A percentile compares a stretch with the other conserved stretches of the same genome.
These are phyloP conservation scores for Pseudeuparius sepicola DNA, from an alignment of 2,888 invertebrate species.

Conservation along the genomic window DNA sequence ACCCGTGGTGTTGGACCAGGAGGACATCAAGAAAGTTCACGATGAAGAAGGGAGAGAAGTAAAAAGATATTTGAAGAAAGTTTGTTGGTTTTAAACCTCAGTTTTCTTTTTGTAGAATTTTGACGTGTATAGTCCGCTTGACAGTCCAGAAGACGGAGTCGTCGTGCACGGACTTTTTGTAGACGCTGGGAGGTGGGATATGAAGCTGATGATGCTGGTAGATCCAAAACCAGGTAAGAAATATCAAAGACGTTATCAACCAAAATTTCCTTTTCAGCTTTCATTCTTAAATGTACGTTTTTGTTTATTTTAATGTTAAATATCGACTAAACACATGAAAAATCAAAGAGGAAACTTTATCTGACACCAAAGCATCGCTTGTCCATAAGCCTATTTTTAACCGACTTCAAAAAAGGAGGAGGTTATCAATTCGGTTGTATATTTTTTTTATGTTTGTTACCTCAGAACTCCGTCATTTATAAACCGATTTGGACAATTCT, in stretches of 20 bases:
- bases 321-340: no score
- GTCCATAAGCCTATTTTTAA: no score
- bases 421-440: no score
- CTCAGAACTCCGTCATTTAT: no score
- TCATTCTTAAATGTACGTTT: no score
- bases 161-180: constrained; percentile 73
- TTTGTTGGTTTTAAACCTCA: no score
- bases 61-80: constrained; percentile 13
- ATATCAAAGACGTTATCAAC: constrained; percentile 1
- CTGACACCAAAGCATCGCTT: no score
- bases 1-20: constrained; percentile 51
- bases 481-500: no score
- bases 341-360: no score
- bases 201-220: constrained; percentile 50
- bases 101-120: constrained; percentile 30
- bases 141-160: constrained; percentile 54
- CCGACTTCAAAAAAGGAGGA: no score
- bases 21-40: constrained; percentile 49
- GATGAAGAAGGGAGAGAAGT: constrained; percentile 34
- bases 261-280: constrained; percentile 8
- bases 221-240: constrained; percentile 63
- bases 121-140: constrained; percentile 46
- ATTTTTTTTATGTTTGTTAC: no score
- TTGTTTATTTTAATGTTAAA: no score
- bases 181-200: constrained; percentile 84